These are phyloP conservation scores for Arrhamphus sclerolepis DNA, from an alignment of 2,797 vertebrate genomes.

Conservation along the genomic window DNA sequence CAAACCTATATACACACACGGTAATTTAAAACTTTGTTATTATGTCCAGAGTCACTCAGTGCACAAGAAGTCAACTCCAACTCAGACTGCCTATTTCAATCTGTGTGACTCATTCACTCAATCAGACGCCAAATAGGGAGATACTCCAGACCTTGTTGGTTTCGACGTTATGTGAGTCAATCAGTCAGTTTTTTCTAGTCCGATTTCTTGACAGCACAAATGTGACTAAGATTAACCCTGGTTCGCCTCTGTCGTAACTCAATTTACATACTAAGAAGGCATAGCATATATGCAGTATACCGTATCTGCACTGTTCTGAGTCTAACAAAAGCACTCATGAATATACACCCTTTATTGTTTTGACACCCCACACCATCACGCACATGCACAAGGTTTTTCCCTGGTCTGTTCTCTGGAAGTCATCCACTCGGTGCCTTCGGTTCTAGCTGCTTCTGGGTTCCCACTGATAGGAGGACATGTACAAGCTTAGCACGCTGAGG, in stretches of 20 bases:
- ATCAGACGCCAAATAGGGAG: slow-evolving; percentile 64
- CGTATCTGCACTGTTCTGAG: background rate
- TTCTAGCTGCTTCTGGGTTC: slow-evolving; percentile 61
- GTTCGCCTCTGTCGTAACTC: slow-evolving; percentile 11
- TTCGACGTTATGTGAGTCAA: slow-evolving; percentile 66
- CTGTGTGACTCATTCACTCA: slow-evolving; percentile 70
- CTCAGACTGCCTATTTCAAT: slow-evolving; percentile 69
- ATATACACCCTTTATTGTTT: slow-evolving; percentile 11
- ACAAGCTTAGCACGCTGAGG: slow-evolving; percentile 59
- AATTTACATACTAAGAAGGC: slow-evolving; percentile 18
- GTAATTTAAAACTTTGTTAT: slow-evolving; percentile 62
- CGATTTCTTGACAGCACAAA: slow-evolving; percentile 51
- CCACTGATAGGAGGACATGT: slow-evolving; percentile 67
- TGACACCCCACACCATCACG: slow-evolving; percentile 17
- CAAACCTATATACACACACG: slow-evolving; percentile 25
- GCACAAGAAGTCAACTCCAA: slow-evolving; percentile 37
- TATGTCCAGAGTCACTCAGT: slow-evolving; percentile 43
- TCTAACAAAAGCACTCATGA: background rate
- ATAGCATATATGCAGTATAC: background rate
- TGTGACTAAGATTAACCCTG: slow-evolving; percentile 45
- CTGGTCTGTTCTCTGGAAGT: slow-evolving; percentile 70
- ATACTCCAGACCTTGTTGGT: slow-evolving; percentile 59
- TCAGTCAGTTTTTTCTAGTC: slow-evolving; percentile 55
- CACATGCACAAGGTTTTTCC: slow-evolving; percentile 47
- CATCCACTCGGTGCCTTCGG: slow-evolving; percentile 65